Evolutionary conservation across 2,113 vertebrate species (phyloP), one percentile per base, ranked within the genome.

Genomic region (Cyrtonyx montezumae): DNA sequence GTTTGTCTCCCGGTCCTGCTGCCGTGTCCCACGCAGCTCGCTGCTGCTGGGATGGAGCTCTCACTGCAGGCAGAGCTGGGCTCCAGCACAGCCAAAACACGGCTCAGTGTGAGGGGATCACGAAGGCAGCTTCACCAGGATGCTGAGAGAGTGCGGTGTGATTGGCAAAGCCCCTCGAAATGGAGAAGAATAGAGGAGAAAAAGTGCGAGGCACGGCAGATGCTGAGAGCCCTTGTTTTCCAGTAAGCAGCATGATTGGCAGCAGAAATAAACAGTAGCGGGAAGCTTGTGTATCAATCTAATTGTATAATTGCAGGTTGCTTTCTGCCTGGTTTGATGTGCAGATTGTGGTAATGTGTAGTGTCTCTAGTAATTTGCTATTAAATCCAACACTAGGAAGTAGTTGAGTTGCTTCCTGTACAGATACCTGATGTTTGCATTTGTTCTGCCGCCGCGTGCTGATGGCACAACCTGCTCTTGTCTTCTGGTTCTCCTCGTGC

Each of bases 251-350:
- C 2, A 0, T 96, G 96, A 97, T 94, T 97, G 97, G 95, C 74
- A 96, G 95, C 95, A 96, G 96, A 95, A 97, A 96, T 96, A 97
- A 97, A 96, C 95, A 92, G 85, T 77, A 83, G 91, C 89, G 79
- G 94, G 95, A 94, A 96, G 96, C 92, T 84, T 86, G 87, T 94
- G 70, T 95, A 83, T 96, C 95, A 74, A 8, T 86, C 97, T 97
- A 96, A 97, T 97, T 97, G 96, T 97, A 71, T 97, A 97, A 97
- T 97, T 97, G 93, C 77, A 81, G 94, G 94, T 95, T 96, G 94
- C 93, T 96, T 91, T 97, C 93, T 87, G 95, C 93, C 78, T 92
- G 85, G 93, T 80, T 94, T 96, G 96, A 97, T 95, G 87, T 94
- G 93, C 79, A 74, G 94, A 97, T 91, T 94, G 92, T 81, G 87